A percentile compares a stretch with the other conserved stretches of the same genome.
phyloP scores from a whole-genome alignment of 2,113 vertebrate species.

The Chaetura pelagica region DNA sequence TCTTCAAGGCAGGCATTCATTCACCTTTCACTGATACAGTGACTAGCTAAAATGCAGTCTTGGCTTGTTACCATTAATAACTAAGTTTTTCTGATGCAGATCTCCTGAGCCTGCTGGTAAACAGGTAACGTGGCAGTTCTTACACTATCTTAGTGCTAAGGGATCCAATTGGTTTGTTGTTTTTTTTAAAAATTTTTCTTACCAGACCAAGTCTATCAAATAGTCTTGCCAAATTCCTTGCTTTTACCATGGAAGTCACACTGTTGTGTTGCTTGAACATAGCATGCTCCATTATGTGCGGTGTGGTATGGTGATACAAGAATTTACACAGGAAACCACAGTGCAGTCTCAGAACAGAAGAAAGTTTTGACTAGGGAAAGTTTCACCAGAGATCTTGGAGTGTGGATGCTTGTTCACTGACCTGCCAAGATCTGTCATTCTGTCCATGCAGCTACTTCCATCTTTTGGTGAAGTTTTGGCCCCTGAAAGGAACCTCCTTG shows the following conservation, averaged over 20 bases:
- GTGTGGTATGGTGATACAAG: not conserved
- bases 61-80: not conserved
- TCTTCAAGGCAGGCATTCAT: not conserved
- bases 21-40: not conserved
- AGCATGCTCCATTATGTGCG: not conserved
- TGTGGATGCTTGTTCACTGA: fast-evolving
- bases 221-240: not conserved
- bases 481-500: not conserved
- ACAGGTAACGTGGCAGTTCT: not conserved
- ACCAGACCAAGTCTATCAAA: not conserved
- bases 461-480: not conserved
- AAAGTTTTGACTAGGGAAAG: not conserved
- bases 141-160: not conserved
- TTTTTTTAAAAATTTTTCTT: not conserved
- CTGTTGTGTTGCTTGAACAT: not conserved
- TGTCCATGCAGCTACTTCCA: fast-evolving
- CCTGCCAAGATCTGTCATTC: not conserved
- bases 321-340: not conserved
- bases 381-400: not conserved
- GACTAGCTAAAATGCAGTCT: not conserved
- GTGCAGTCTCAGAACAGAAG: not conserved
- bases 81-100: not conserved
- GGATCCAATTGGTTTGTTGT: not conserved
- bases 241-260: not conserved
- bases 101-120: not conserved